Percentiles rank a stretch among this genome's conserved stretches.
Conservation (phyloP, 2,113 vertebrate species). For the Rhabdornis inornatus region DNA sequence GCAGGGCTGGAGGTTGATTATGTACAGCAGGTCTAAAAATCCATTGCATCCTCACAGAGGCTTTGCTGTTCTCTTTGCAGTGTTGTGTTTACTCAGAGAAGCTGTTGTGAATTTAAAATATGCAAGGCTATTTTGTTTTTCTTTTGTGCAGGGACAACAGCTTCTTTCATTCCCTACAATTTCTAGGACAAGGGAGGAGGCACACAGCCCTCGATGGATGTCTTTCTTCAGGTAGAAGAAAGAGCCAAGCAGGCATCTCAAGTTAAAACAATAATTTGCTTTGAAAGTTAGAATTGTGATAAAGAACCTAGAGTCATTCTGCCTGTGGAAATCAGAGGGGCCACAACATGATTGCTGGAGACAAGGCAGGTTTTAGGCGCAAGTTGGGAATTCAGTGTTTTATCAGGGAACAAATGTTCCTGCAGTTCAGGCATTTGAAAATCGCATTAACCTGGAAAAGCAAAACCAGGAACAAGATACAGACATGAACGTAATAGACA, state of each 20-base stretch:
- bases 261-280: background rate
- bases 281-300: background rate
- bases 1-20: background rate
- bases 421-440: constrained; percentile 22
- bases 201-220: accelerated
- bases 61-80: background rate
- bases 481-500: background rate
- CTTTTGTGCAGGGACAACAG: background rate
- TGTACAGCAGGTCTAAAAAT: background rate
- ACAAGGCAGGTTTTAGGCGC: background rate
- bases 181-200: background rate
- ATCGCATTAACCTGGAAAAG: constrained; percentile 47
- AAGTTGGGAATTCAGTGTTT: background rate
- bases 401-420: constrained; percentile 1
- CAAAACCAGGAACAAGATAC: constrained; percentile 18
- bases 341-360: background rate
- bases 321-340: background rate
- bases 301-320: background rate
- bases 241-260: background rate
- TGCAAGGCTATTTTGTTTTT: background rate
- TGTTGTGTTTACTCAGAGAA: background rate
- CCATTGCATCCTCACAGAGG: background rate
- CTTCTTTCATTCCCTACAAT: background rate
- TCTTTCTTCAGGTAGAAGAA: background rate
- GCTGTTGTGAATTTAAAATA: background rate